Conservation (phyloP, 2,888 invertebrate species). For the Orthonevra nobilis region DNA sequence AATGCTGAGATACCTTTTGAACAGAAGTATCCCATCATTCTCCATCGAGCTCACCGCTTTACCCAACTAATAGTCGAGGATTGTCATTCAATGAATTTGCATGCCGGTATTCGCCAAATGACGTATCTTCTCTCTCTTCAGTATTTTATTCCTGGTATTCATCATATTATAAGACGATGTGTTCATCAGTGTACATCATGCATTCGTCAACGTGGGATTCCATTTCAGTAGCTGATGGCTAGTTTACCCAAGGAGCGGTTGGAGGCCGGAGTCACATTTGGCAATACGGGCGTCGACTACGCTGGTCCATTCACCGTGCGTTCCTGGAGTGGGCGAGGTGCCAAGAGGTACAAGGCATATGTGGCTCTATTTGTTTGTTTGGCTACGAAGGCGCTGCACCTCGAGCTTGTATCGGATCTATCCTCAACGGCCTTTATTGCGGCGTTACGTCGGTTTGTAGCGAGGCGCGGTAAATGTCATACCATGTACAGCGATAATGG, state of each 20-base stretch:
- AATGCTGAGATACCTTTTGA: slow-evolving; percentile 54
- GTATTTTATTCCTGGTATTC: slow-evolving; percentile 37
- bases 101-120: slow-evolving; percentile 57
- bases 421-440: slow-evolving; percentile 73
- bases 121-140: slow-evolving; percentile 41
- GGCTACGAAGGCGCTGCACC: slow-evolving; percentile 72
- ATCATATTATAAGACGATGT: slow-evolving; percentile 29
- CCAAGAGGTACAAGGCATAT: slow-evolving; percentile 71
- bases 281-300: slow-evolving; percentile 67
- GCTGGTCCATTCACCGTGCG: slow-evolving; percentile 69
- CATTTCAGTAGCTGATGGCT: slow-evolving; percentile 63
- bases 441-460: slow-evolving; percentile 72
- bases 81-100: slow-evolving; percentile 50
- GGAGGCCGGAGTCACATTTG: slow-evolving; percentile 60
- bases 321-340: slow-evolving; percentile 68
- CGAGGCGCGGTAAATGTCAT: slow-evolving; percentile 56
- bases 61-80: slow-evolving; percentile 40
- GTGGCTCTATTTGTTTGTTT: slow-evolving; percentile 72
- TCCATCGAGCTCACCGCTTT: slow-evolving; percentile 45
- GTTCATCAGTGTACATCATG: slow-evolving; percentile 55
- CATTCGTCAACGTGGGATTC: slow-evolving; percentile 33
- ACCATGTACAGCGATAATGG: slow-evolving; percentile 55
- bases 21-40: slow-evolving; percentile 61
- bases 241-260: slow-evolving; percentile 54
- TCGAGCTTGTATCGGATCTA: slow-evolving; percentile 66